Base-by-base conservation (phyloP, 2,113 vertebrate species). In the Gadus macrocephalus region DNA sequence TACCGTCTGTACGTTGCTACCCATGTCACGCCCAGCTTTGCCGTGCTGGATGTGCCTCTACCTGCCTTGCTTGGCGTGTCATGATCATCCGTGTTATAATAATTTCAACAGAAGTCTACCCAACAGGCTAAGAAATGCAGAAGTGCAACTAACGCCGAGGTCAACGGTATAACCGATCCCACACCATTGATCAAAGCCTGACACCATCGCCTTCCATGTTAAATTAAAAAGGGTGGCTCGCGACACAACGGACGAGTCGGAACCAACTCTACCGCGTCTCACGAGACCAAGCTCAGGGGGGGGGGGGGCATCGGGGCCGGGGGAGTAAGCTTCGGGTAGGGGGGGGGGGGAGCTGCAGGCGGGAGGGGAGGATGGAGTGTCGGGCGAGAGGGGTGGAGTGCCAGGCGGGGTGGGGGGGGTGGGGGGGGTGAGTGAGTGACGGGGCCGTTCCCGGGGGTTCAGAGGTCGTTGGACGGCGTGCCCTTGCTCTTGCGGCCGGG, bases 401-500 rank as follows among this genome's bases (percentile, higher is more conserved):
- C 15, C 6, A 4, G 38, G 38, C 9, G 38, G 9, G 5, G 38
- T 42, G 38, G 38, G 38, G 38, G 38, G 38, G 38, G 38, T 3
- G 38, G 38, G 38, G 38, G 38, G 38, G 20, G 20, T 1, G 20
- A 20, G 1, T 5, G 22, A 6, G 31, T 35, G 31, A 35, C 6
- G 28, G 59, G 8, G 2, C 1, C 49, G 49, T 31, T 8, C 9
- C 2, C 5, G 4, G 4, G 38, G 1, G 70, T 12, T 90, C 88
- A 98, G 78, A 92, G 93, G 81, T 98, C 95, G 0, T 90, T 92
- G 75, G 92, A 92, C 0, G 93, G 78, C 19, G 93, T 95, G 25
- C 93, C 95, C 84, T 94, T 98, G 91, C 87, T 95, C 72, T 95
- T 98, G 87, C 95, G 93, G 25, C 95, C 95, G 0, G 95, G 95